Evolutionary conservation across 2,113 vertebrate species (phyloP).

Genomic region (Craseonycteris thonglongyai): DNA sequence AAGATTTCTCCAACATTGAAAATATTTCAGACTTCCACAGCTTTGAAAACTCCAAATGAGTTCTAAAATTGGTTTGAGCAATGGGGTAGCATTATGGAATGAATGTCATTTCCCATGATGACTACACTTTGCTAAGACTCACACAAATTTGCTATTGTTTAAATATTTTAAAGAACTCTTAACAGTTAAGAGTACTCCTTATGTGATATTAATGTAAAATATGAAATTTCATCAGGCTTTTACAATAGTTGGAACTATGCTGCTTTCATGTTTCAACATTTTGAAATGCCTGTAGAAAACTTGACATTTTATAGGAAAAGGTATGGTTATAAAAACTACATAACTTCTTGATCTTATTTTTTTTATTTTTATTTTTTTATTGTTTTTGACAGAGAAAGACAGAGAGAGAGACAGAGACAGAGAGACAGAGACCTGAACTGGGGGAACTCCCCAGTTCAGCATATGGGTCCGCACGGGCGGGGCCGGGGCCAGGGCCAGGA

Average conservation of each 20-base stretch:
- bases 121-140: neutral
- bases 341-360: neutral
- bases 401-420: no score
- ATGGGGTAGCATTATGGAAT: neutral
- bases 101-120: neutral
- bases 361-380: no score
- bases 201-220: conserved; percentile 21
- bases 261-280: conserved; percentile 27
- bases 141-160: neutral
- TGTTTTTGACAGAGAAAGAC: no score
- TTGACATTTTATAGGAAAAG: neutral
- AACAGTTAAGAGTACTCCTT: neutral
- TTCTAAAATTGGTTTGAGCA: conserved; percentile 1
- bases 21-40: neutral
- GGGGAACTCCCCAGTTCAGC: no score
- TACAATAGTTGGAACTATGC: neutral
- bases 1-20: neutral
- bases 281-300: neutral
- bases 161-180: conserved; percentile 19
- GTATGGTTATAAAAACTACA: neutral
- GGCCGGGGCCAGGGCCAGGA: no score
- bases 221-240: neutral
- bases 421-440: no score
- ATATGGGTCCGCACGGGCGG: no score
- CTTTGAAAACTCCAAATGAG: conserved; percentile 12